Conservation (phyloP, 2,888 invertebrate species). For the Chrysolina oricalcia region DNA sequence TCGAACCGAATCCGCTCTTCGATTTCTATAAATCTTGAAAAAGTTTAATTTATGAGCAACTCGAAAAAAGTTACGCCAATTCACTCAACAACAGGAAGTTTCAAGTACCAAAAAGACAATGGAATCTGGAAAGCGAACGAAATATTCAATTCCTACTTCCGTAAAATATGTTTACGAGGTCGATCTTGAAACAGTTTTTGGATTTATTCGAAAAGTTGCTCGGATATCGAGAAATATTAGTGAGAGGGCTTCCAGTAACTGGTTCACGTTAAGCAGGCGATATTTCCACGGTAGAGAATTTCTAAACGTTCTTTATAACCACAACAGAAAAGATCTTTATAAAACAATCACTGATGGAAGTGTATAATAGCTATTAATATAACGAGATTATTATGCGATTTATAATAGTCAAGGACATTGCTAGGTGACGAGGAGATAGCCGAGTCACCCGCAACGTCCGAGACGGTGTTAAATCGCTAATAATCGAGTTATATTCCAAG, state of each 20-base stretch:
- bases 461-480: too few relatives aligned
- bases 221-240: not conserved
- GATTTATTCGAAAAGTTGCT: slow-evolving; percentile 5
- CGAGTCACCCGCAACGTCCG: too few relatives aligned
- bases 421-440: too few relatives aligned
- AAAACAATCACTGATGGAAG: too few relatives aligned
- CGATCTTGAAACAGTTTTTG: slow-evolving; percentile 17
- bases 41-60: slow-evolving; percentile 36
- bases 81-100: slow-evolving; percentile 20
- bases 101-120: slow-evolving; percentile 22
- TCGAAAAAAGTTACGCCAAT: slow-evolving; percentile 31
- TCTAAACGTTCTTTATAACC: too few relatives aligned
- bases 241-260: not conserved
- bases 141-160: slow-evolving; percentile 17
- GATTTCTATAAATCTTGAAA: slow-evolving; percentile 39
- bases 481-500: too few relatives aligned
- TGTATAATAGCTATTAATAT: too few relatives aligned
- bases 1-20: slow-evolving; percentile 30
- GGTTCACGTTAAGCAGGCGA: not conserved
- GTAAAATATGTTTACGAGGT: slow-evolving; percentile 16
- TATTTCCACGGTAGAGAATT: not conserved
- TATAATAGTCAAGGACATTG: too few relatives aligned
- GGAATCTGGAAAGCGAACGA: slow-evolving; percentile 5
- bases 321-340: too few relatives aligned
- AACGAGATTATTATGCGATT: too few relatives aligned